Evolutionary conservation across 2,888 invertebrate species (phyloP), one percentile per base, ranked within the genome.

Genomic region (Amphipoea oculea): DNA sequence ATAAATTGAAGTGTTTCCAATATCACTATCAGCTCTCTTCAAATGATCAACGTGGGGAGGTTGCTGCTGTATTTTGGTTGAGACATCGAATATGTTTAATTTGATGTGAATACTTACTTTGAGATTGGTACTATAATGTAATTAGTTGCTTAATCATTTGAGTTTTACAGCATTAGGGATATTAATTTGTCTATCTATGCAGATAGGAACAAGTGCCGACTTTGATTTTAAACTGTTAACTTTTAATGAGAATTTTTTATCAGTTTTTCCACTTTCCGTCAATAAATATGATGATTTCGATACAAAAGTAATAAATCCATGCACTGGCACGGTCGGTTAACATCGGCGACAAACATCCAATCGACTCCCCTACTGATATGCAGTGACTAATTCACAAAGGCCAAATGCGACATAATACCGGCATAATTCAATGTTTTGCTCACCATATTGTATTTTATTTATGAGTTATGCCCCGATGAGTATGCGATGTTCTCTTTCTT

Each of bases 371-470:
- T 90, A 89, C 90, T 91, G 94, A 93, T 92, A 93, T 92, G 88
- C 90, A 90, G 82, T 93, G 94, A 96, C 96, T 95, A 96, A 96
- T 96, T 96, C 94, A 96, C 96, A 96, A 96, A 96, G 96, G 96
- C 96, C 97, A 96, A 96, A 96, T 97, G 97, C 96, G 97, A 96
- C 96, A 96, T 97, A 97, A 97, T 97, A 96, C 96, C 96, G 89
- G 95, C 96, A 97, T 96, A 97, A 97, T 97, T 96, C 96, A 97
- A 96, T 97, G 97, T 97, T 97, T 96, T 97, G 97, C 96, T 97
- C 97, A 97, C 97, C 97, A 97, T 97, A 97, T 97, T 97, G 96
- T 97, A 96, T 96, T 97, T 97, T 97, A 97, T 97, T 97, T 97
- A 97, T 97, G 96, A 96, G 96, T 96, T 96, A 97, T 96, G 96